These are phyloP conservation scores for Numenius phaeopus DNA, from an alignment of 2,797 vertebrate species.

Conservation along the genomic window DNA sequence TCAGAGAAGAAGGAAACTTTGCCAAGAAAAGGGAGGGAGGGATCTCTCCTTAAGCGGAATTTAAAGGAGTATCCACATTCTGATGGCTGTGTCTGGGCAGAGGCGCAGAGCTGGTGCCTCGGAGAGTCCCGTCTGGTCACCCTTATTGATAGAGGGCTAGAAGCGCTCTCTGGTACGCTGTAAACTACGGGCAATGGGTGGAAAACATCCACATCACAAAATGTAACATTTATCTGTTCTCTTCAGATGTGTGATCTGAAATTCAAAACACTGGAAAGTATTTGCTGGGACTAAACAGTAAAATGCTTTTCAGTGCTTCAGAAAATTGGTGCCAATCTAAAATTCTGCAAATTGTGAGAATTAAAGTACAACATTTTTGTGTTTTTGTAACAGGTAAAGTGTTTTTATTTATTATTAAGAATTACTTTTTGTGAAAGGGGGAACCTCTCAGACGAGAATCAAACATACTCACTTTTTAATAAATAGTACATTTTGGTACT, in stretches of 20 bases:
- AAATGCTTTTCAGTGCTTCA: background rate
- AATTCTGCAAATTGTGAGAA: background rate
- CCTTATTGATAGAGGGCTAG: background rate
- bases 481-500: background rate
- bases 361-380: background rate
- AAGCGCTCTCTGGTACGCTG: accelerated
- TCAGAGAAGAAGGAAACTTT: background rate
- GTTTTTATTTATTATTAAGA: background rate
- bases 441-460: background rate
- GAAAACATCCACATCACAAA: background rate
- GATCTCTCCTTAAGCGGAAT: background rate
- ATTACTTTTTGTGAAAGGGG: background rate
- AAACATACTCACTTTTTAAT: background rate
- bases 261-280: background rate
- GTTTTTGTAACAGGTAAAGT: background rate
- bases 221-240: background rate
- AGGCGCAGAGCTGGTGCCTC: background rate
- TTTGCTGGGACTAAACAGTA: background rate
- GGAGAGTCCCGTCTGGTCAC: background rate
- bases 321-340: background rate
- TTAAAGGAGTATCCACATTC: background rate
- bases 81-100: background rate
- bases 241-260: background rate
- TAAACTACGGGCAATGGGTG: background rate
- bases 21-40: background rate